Conservation (phyloP, 2,888 invertebrate genomes). For the Lasioglossum zephyrum region DNA sequence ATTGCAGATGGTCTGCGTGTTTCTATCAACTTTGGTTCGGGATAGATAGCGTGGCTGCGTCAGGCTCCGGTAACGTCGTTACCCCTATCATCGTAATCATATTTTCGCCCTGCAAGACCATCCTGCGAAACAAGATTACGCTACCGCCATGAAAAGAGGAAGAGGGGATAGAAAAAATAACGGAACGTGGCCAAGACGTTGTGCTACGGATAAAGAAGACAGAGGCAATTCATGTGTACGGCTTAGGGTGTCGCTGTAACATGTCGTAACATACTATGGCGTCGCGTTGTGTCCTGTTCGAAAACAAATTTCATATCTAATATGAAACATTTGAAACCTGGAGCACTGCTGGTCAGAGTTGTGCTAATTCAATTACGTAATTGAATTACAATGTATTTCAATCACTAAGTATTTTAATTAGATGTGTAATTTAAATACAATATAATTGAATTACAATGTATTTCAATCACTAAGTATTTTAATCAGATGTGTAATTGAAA, state of each 20-base stretch:
- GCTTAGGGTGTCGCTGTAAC: neutral
- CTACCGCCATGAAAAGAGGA: slow-evolving; percentile 52
- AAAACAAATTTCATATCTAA: neutral
- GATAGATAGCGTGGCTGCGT: slow-evolving; percentile 67
- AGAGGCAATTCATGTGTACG: slow-evolving; percentile 5
- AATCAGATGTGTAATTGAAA: too few species aligned
- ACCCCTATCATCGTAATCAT: slow-evolving; percentile 79
- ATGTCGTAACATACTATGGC: neutral
- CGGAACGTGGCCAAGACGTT: slow-evolving; percentile 13
- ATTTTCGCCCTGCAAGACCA: slow-evolving; percentile 73
- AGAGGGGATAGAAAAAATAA: slow-evolving; percentile 25
- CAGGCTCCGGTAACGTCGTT: slow-evolving; percentile 76
- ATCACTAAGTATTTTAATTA: too few species aligned
- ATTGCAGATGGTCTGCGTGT: slow-evolving; percentile 56
- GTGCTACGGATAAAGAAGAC: neutral
- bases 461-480: too few species aligned
- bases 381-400: too few species aligned
- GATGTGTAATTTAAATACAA: too few species aligned
- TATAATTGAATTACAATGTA: too few species aligned
- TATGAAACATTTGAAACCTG: neutral
- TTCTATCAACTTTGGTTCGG: slow-evolving; percentile 57
- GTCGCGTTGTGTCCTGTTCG: neutral
- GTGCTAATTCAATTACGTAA: too few species aligned
- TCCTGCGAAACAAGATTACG: slow-evolving; percentile 72
- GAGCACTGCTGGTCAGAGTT: too few species aligned